A percentile compares a stretch with the other conserved stretches of the same genome.
phyloP scores from a whole-genome alignment of 2,797 vertebrate genomes.

The Sebastes cheni region DNA sequence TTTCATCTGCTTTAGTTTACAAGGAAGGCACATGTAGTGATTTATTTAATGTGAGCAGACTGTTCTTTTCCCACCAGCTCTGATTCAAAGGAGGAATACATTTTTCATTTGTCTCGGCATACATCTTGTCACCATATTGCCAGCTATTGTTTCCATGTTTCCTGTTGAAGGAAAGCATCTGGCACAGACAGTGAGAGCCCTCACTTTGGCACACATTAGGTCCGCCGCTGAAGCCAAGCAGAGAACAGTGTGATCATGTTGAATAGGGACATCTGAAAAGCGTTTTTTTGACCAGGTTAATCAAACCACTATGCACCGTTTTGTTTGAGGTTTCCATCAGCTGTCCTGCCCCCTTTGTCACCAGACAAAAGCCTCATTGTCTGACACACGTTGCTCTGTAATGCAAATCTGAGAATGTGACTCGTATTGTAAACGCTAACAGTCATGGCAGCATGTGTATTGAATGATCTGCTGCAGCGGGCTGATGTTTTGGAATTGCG shows the following conservation, averaged over 20 bases:
- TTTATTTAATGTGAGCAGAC: constrained; percentile 14
- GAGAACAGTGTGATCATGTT: background rate
- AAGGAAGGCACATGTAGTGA: background rate
- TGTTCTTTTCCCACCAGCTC: constrained; percentile 34
- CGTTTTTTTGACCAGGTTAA: background rate
- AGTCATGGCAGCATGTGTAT: constrained; percentile 54
- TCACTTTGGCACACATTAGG: constrained; percentile 33
- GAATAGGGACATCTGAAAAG: background rate
- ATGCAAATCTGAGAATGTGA: constrained; percentile 30
- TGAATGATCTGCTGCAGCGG: constrained; percentile 38
- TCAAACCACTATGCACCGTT: background rate
- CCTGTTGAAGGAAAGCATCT: constrained; percentile 69
- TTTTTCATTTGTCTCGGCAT: constrained; percentile 37
- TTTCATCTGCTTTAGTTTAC: background rate
- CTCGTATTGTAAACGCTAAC: constrained; percentile 5
- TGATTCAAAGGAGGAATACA: background rate
- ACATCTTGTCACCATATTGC: constrained; percentile 47
- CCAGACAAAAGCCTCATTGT: constrained; percentile 50
- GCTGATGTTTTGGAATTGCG: constrained; percentile 33
- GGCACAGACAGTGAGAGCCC: constrained; percentile 55
- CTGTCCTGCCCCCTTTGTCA: background rate
- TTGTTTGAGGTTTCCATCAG: constrained; percentile 22
- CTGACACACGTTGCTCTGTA: constrained; percentile 14
- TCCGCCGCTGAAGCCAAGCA: background rate
- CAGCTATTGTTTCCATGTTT: constrained; percentile 69